phyloP scores from a whole-genome alignment of 2,797 vertebrate species.

The Liasis olivaceus region DNA sequence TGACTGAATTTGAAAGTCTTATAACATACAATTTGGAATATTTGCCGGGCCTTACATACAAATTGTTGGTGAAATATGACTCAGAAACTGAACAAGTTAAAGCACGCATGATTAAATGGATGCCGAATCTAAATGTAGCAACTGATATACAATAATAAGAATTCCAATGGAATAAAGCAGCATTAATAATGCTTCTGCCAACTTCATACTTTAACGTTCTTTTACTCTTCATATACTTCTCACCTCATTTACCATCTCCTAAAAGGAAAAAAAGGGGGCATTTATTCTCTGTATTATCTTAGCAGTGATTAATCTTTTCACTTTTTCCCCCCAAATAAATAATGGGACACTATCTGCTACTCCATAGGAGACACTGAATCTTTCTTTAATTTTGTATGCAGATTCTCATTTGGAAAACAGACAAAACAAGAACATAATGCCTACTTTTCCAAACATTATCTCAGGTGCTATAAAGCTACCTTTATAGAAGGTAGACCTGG shows the following conservation, averaged over 20 bases:
- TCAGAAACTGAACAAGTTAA: no score
- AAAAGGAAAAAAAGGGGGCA: not conserved
- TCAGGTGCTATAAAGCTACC: not conserved
- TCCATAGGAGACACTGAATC: not conserved
- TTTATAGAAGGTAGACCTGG: no score
- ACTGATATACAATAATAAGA: no score
- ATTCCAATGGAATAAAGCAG: no score
- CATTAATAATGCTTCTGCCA: not conserved
- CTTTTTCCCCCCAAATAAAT: not conserved
- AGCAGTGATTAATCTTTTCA: not conserved
- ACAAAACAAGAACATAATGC: not conserved
- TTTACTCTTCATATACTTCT: not conserved
- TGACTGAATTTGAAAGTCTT: no score
- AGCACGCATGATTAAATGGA: no score
- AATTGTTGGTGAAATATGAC: no score
- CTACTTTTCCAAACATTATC: conserved; percentile 6
- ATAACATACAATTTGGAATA: no score
- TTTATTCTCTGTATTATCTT: not conserved
- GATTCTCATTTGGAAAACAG: not conserved
- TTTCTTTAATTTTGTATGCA: not conserved
- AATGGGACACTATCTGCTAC: not conserved
- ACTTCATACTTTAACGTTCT: not conserved
- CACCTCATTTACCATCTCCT: not conserved
- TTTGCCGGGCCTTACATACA: no score
- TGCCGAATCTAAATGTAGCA: no score